Evolutionary conservation across 1,140 invertebrate species (phyloP), one percentile per base, ranked within the genome.

Genomic region (Anoplophora glabripennis): DNA sequence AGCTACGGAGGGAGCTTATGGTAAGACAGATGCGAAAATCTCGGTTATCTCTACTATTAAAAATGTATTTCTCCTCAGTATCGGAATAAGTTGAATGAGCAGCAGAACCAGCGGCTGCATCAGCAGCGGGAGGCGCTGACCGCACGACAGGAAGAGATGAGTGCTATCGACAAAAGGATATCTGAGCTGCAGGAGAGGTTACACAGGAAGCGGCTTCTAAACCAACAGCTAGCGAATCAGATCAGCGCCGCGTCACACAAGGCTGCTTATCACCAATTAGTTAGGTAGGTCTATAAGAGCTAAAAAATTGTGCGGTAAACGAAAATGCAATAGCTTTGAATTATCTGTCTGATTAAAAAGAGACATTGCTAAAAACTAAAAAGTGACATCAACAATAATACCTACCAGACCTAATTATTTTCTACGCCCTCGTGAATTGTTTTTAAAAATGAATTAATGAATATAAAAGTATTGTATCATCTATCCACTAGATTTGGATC

Each of bases 71-170:
- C n/a, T 7, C 40, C 81, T 40, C 78, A 97, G 93, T 95, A 95
- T 75, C 91, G 94, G 17, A 96, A 96, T 78, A 96, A 96, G 75
- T 78, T 98, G 74, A 95, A 94, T 75, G 90, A 96, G 73, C 92
- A 97, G 72, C 94, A 98, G 76, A 94, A 91, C 74, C 88, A 87
- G 36, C 83, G 92, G 57, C 80, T 97, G 52, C 86, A 88, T 48
- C 86, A 91, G 63, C 93, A 96, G 76, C 82, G 92, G 44, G 89
- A 95, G 63, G 88, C 90, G 12, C 76, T 98, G 62, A 86, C 87
- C 12, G 89, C 92, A 64, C 77, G 90, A 18, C 91, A 95, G 72
- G 90, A 93, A 57, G 94, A 98, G 76, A 89, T 96, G 79, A 83
- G 87, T 12, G 86, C 88, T 48, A 94, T 98, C 70, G 95, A 98